These are phyloP conservation scores for Sarcophilus harrisii DNA, from an alignment of 2,797 vertebrate species.

Conservation along the genomic window DNA sequence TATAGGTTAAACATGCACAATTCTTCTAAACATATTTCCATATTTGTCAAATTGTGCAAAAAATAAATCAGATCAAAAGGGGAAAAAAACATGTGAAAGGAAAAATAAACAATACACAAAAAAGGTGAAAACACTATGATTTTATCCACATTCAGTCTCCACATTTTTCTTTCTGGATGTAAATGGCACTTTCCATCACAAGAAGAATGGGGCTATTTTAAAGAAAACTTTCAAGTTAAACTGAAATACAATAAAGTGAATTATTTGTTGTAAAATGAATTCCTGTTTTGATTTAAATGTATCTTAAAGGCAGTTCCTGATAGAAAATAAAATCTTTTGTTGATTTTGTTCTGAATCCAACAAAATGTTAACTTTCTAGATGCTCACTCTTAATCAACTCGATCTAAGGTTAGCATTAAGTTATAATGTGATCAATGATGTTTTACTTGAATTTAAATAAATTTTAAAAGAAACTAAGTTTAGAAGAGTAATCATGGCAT, in stretches of 20 bases:
- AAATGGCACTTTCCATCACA: too few species aligned
- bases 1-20: too few species aligned
- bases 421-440: slow-evolving; percentile 40
- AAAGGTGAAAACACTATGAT: too few species aligned
- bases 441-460: slow-evolving; percentile 36
- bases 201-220: not conserved
- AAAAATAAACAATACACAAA: too few species aligned
- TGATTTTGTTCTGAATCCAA: slow-evolving; percentile 53
- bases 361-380: slow-evolving; percentile 60
- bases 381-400: slow-evolving; percentile 14
- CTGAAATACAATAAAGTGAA: slow-evolving; percentile 27
- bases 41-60: too few species aligned
- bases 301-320: slow-evolving; percentile 63
- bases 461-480: slow-evolving; percentile 11
- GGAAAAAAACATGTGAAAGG: too few species aligned
- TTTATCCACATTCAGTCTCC: too few species aligned
- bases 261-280: slow-evolving; percentile 70
- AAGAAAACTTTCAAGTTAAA: slow-evolving; percentile 62
- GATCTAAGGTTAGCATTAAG: slow-evolving; percentile 55
- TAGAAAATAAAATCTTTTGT: slow-evolving; percentile 48
- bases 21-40: too few species aligned
- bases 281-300: slow-evolving; percentile 62
- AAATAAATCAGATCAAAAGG: too few species aligned
- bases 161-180: too few species aligned
- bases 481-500: slow-evolving; percentile 14